Conservation (phyloP, 2,797 vertebrate genomes). For the Paratrypauchen microcephalus region DNA sequence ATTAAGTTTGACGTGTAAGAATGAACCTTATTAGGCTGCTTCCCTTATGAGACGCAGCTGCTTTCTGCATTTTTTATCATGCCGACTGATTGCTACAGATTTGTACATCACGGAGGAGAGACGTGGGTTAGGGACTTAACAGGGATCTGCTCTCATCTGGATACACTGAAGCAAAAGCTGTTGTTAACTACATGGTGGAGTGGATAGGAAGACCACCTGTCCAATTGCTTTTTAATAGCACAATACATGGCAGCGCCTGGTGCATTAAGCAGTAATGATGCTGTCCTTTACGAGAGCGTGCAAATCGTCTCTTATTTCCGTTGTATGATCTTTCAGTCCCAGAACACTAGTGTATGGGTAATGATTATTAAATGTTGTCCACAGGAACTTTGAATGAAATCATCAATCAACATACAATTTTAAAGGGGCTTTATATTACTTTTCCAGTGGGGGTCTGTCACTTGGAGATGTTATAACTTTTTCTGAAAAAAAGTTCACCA, state of each 20-base stretch:
- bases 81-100: conserved; percentile 9
- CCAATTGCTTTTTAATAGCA: not conserved
- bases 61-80: conserved; percentile 41
- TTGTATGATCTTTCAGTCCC: not conserved
- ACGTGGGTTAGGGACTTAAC: conserved; percentile 10
- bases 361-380: conserved; percentile 3
- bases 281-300: conserved; percentile 4
- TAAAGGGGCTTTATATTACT: too few relatives aligned
- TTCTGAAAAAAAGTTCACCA: too few relatives aligned
- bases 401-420: not conserved
- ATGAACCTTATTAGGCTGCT: conserved; percentile 46
- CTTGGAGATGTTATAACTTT: too few relatives aligned
- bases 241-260: not conserved
- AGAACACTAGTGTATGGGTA: not conserved
- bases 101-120: conserved; percentile 15
- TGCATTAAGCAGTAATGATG: not conserved
- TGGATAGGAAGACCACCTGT: conserved; percentile 12
- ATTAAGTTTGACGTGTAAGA: conserved; percentile 55
- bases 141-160: conserved; percentile 7
- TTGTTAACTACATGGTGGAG: conserved; percentile 2
- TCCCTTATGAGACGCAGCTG: conserved; percentile 35
- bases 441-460: too few relatives aligned
- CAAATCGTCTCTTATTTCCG: conserved; percentile 1
- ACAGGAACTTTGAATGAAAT: not conserved
- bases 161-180: conserved; percentile 3